These are phyloP conservation scores for Sarcoramphus papa DNA, from an alignment of 2,797 vertebrate species.

Conservation along the genomic window DNA sequence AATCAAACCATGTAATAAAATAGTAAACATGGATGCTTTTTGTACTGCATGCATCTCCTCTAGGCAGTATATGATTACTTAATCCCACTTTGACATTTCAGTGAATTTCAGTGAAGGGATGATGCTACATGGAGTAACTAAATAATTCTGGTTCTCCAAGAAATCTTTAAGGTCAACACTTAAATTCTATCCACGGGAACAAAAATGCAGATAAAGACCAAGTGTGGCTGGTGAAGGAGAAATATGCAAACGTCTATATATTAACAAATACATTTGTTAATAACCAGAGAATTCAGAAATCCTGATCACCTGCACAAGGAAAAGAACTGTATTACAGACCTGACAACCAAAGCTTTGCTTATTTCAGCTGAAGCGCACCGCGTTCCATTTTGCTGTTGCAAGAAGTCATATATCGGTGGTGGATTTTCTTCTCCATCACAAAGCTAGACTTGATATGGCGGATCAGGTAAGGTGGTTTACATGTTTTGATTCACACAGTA, in stretches of 20 bases:
- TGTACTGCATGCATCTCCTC: not conserved
- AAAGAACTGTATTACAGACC: not conserved
- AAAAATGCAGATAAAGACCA: not conserved
- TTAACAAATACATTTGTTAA: not conserved
- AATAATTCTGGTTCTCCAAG: not conserved
- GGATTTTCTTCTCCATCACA: constrained; percentile 82
- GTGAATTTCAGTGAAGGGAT: not conserved
- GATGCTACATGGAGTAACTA: not conserved
- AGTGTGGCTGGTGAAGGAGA: not conserved
- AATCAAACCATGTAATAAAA: not conserved
- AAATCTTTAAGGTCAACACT: not conserved
- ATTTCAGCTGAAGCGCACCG: constrained; percentile 81
- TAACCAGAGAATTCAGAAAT: not conserved
- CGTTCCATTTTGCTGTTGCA: constrained; percentile 87
- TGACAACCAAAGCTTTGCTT: not conserved
- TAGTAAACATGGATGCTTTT: not conserved
- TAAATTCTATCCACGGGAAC: not conserved
- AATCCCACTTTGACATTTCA: not conserved
- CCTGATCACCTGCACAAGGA: not conserved
- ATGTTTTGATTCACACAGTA: not conserved
- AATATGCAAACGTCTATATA: not conserved
- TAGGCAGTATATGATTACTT: not conserved
- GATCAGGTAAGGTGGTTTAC: constrained; percentile 79
- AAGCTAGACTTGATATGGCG: constrained; percentile 84
- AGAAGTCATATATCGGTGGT: constrained; percentile 78